These are phyloP conservation scores for Podarcis cretensis DNA, from an alignment of 2,113 vertebrate genomes.

Conservation along the genomic window DNA sequence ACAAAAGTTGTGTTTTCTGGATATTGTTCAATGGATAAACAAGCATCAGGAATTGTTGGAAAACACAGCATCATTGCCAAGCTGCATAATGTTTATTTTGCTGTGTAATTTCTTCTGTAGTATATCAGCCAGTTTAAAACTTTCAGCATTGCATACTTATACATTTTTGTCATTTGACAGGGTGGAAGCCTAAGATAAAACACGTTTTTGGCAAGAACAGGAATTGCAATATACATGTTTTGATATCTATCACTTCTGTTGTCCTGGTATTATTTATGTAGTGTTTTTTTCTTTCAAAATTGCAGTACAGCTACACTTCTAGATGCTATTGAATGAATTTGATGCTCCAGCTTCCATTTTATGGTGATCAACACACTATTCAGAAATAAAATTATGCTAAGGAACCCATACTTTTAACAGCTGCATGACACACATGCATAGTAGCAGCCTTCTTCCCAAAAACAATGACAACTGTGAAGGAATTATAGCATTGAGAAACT, in stretches of 20 bases:
- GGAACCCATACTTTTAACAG: background rate
- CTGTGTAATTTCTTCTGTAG: background rate
- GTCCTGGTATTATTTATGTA: background rate
- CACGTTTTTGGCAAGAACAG: background rate
- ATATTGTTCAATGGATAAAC: background rate
- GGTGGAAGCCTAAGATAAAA: background rate
- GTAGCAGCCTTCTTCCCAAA: too few relatives aligned
- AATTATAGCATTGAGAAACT: background rate
- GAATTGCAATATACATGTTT: background rate
- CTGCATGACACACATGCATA: background rate
- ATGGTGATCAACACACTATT: background rate
- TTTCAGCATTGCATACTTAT: background rate
- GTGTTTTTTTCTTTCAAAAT: background rate
- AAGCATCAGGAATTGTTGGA: background rate
- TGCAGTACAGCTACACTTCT: too few relatives aligned
- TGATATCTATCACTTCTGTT: too few relatives aligned
- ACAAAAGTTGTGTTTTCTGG: background rate
- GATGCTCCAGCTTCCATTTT: background rate
- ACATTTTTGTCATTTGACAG: conserved; percentile 53
- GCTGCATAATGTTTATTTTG: background rate
- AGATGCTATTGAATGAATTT: background rate
- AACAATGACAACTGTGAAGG: too few relatives aligned
- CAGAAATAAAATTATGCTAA: too few relatives aligned
- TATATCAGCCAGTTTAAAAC: background rate
- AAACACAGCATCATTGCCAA: background rate